phyloP scores from a whole-genome alignment of 1,140 invertebrate genomes.

The Caerostris extrusa region DNA sequence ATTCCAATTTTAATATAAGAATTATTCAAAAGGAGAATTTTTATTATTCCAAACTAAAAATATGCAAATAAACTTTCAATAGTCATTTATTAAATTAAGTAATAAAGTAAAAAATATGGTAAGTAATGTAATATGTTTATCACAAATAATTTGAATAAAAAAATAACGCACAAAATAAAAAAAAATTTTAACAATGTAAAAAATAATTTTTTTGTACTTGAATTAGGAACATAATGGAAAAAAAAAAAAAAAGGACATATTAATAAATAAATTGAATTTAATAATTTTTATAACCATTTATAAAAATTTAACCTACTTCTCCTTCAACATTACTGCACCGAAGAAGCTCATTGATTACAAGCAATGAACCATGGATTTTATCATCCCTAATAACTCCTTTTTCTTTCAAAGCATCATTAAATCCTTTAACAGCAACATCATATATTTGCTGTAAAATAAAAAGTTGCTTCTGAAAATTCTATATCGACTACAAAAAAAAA shows the following conservation, averaged over 20 bases:
- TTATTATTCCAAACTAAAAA: no score
- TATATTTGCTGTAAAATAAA: slow-evolving; percentile 90
- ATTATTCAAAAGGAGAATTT: no score
- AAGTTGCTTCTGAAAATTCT: not conserved
- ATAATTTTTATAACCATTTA: no score
- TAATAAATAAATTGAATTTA: no score
- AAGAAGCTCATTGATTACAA: slow-evolving; percentile 97
- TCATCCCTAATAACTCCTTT: slow-evolving; percentile 93
- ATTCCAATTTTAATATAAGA: no score
- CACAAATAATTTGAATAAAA: no score
- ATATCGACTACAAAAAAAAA: not conserved
- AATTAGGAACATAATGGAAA: not conserved
- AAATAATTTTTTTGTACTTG: not conserved
- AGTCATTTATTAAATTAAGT: no score
- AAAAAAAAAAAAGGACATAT: not conserved
- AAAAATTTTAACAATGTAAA: no score
- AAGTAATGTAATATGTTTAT: no score
- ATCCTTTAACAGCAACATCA: slow-evolving; percentile 91
- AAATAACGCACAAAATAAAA: no score
- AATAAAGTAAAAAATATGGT: no score
- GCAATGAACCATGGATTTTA: slow-evolving; percentile 93
- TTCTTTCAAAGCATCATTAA: slow-evolving; percentile 85
- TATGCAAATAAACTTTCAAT: no score
- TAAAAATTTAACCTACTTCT: slow-evolving; percentile 83
- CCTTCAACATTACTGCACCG: slow-evolving; percentile 94